These are phyloP conservation scores for Yponomeuta evonymella DNA, from an alignment of 2,888 invertebrate genomes.

Conservation along the genomic window DNA sequence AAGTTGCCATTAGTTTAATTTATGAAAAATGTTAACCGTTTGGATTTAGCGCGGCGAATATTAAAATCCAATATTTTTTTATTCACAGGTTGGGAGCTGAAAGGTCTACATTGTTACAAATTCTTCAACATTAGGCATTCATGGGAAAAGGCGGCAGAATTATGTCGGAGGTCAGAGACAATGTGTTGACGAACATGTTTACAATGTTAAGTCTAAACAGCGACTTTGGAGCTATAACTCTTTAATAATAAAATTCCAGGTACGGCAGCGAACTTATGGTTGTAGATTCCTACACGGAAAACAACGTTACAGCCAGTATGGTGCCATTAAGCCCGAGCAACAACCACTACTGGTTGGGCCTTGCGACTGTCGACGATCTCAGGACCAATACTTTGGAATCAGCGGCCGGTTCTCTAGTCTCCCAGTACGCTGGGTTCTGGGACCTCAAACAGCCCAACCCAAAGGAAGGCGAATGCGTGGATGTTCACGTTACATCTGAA, in stretches of 20 bases:
- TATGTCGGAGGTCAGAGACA: constrained; percentile 89
- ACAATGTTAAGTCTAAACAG: background rate
- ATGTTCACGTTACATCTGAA: constrained; percentile 81
- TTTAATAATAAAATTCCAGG: constrained; percentile 65
- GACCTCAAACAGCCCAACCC: constrained; percentile 92
- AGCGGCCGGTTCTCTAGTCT: constrained; percentile 91
- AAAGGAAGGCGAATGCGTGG: constrained; percentile 92
- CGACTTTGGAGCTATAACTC: background rate
- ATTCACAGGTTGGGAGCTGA: constrained; percentile 92
- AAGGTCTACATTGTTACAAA: constrained; percentile 94
- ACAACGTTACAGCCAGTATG: constrained; percentile 91
- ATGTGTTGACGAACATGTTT: background rate
- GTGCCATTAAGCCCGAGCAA: constrained; percentile 82
- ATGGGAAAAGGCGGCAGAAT: constrained; percentile 95
- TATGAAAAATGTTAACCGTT: constrained; percentile 23
- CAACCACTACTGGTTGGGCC: constrained; percentile 91
- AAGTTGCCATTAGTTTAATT: background rate
- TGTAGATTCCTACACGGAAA: constrained; percentile 92
- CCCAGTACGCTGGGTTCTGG: constrained; percentile 97
- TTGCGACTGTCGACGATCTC: constrained; percentile 92
- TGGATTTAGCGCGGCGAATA: background rate
- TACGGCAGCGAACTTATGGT: constrained; percentile 96
- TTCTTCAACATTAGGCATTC: constrained; percentile 97
- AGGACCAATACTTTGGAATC: constrained; percentile 96
- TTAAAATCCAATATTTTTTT: constrained; percentile 24